phyloP scores from a whole-genome alignment of 2,797 vertebrate species.

The Mustela erminea region DNA sequence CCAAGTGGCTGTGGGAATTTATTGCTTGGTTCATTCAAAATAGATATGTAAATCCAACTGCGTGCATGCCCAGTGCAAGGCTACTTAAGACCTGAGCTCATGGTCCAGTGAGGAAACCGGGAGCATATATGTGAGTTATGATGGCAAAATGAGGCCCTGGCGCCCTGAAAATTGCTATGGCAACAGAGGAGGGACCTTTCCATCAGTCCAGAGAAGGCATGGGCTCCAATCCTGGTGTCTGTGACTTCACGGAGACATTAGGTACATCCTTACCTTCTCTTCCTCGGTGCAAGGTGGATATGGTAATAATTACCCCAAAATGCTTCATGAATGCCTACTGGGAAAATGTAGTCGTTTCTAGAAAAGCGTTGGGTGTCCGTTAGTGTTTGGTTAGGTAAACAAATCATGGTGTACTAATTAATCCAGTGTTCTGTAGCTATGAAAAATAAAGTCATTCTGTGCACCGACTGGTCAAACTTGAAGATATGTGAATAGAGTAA shows the following conservation, averaged over 20 bases:
- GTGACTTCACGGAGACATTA: not conserved
- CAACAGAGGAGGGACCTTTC: not conserved
- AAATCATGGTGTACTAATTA: not conserved
- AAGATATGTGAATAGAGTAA: not conserved
- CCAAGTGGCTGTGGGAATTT: not conserved
- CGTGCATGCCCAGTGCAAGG: not conserved
- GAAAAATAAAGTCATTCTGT: not conserved
- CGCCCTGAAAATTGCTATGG: not conserved
- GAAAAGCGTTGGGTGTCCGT: not conserved
- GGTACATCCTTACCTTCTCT: not conserved
- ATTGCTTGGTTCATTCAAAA: constrained; percentile 29
- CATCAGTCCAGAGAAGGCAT: not conserved
- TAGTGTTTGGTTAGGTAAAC: not conserved
- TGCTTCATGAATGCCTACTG: not conserved
- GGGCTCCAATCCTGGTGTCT: not conserved
- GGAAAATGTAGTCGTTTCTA: not conserved
- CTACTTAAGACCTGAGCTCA: not conserved
- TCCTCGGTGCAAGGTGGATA: not conserved
- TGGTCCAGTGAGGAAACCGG: not conserved
- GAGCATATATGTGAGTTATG: not conserved
- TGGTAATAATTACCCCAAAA: not conserved
- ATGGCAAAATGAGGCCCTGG: not conserved
- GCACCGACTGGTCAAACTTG: not conserved
- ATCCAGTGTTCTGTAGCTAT: not conserved
- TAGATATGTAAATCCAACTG: not conserved